Base-by-base conservation (phyloP, 2,113 vertebrate species). In the Stigmatopora nigra region DNA sequence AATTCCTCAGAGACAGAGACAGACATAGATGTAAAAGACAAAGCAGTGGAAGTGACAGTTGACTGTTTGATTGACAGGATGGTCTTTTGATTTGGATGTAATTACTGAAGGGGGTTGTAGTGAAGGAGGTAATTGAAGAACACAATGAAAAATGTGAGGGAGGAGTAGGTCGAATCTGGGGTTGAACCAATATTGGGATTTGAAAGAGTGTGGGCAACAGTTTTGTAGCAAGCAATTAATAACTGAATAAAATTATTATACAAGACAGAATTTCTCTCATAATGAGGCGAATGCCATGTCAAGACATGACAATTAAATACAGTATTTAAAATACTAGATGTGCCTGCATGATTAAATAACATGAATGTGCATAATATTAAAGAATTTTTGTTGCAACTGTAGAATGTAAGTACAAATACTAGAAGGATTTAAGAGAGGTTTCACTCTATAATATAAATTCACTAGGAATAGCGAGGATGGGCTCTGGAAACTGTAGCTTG, bases 71-170 rank as follows among this genome's bases (percentile, higher is more conserved):
- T 82, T 82, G 87, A 87, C 81, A 73, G 79, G 64, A 22, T 53
- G 59, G 58, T 82, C 78, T 79, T 79, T 81, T 84, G 82, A 83
- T 82, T 78, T 70, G 78, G 68, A 48, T 80, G 82, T 86, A 87
- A 87, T 87, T 87, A 86, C 68, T 82, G 68, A 68, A 69, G 61
- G 11, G 55, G 22, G 61, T 53, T n/a, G 46, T 3, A 65, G 60
- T 60, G 47, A 68, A 44, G 47, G 74, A 71, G 71, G 75, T 67
- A 52, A 72, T 65, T 69, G 17, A 51, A 68, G 48, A 76, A 72
- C 45, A 84, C 80, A 86, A 85, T 78, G 22, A 78, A 25, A 41
- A 72, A 71, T 74, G 63, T 72, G 66, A 68, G 58, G 75, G 64
- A 66, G 71, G 70, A 58, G 65, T 67, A 53, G 67, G 52, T 57